Percentiles rank a stretch among this genome's conserved stretches.
phyloP scores from a whole-genome alignment of 2,888 invertebrate species.

The Leptopterna dolabrata region DNA sequence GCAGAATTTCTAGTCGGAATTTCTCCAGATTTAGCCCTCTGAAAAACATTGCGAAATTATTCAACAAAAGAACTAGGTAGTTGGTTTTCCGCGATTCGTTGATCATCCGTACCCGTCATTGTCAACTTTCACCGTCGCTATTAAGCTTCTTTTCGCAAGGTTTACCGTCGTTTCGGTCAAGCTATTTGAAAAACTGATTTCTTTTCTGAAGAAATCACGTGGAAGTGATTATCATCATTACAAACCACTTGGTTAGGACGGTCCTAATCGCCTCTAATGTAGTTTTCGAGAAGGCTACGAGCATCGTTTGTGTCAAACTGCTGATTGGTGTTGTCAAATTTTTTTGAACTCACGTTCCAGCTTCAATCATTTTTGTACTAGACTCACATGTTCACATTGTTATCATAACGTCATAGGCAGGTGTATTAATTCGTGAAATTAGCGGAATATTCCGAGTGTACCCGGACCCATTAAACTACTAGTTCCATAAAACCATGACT shows the following conservation, averaged over 20 bases:
- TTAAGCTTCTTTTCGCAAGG: not conserved
- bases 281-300: not conserved
- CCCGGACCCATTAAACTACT: too few relatives aligned
- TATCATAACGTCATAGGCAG: too few relatives aligned
- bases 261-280: not conserved
- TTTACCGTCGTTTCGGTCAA: not conserved
- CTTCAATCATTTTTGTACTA: too few relatives aligned
- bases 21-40: not conserved
- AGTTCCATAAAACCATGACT: too few relatives aligned
- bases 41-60: not conserved
- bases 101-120: constrained; percentile 1
- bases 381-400: too few relatives aligned
- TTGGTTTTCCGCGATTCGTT: not conserved
- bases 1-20: not conserved
- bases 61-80: not conserved
- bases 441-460: too few relatives aligned
- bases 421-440: too few relatives aligned
- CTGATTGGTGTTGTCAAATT: too few relatives aligned
- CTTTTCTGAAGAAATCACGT: not conserved
- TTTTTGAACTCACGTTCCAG: too few relatives aligned
- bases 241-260: not conserved
- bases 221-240: not conserved
- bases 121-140: not conserved
- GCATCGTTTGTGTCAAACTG: not conserved
- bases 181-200: not conserved